phyloP scores from a whole-genome alignment of 92 coral and sea anemone species.

The Umimayanthus chanpuru region DNA sequence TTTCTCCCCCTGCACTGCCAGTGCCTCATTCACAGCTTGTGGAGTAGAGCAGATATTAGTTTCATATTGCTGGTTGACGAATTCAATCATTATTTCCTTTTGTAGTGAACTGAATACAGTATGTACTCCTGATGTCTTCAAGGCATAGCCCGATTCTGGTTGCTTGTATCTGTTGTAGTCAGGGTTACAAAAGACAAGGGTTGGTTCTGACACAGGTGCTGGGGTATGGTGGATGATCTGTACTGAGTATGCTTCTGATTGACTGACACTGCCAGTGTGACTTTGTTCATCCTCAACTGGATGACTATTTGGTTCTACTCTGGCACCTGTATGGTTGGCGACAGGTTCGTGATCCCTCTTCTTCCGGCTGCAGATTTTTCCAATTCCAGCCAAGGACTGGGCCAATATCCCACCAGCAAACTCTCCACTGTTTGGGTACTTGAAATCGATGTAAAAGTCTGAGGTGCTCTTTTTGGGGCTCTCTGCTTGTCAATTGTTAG shows the following conservation, averaged over 20 bases:
- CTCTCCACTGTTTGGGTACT: conserved; percentile 27
- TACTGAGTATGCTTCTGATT: neutral
- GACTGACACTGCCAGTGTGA: neutral
- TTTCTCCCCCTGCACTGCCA: neutral
- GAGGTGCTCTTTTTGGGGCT: neutral
- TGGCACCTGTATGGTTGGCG: conserved; percentile 44
- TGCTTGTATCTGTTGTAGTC: neutral
- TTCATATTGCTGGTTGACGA: conserved; percentile 40
- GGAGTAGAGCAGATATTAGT: conserved; percentile 18
- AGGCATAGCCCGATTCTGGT: conserved; percentile 35
- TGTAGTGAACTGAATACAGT: conserved; percentile 20
- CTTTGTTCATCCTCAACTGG: neutral
- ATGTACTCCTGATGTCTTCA: conserved; percentile 31
- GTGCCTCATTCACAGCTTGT: neutral
- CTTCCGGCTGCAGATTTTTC: conserved; percentile 17
- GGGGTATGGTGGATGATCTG: conserved; percentile 9
- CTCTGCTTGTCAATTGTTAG: conserved; percentile 16
- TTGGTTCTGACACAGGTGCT: too few species aligned
- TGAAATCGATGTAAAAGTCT: conserved; percentile 39
- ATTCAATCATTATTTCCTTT: conserved; percentile 49
- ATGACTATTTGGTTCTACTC: neutral
- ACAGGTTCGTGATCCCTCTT: conserved; percentile 11
- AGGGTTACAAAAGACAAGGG: neutral
- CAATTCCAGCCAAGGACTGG: conserved; percentile 51
- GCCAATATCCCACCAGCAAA: conserved; percentile 39